Evolutionary conservation across 2,113 vertebrate species (phyloP).

Genomic region (Scomber colias): DNA sequence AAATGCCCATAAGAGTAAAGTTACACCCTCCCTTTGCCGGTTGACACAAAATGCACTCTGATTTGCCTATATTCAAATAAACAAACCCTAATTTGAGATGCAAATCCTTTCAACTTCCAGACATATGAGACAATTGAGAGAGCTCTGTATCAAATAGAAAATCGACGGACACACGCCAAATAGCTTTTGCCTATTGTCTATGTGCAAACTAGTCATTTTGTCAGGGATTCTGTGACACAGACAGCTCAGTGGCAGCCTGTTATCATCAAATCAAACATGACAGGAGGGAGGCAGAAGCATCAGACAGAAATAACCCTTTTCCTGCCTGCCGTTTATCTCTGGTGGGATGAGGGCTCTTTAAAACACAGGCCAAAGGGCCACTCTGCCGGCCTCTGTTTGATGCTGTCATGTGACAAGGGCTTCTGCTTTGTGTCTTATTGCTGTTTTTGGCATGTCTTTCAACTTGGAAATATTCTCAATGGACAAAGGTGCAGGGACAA

Average conservation of each 20-base stretch:
- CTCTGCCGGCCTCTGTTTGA: slow-evolving; percentile 63
- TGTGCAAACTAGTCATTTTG: slow-evolving; percentile 60
- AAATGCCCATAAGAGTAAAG: slow-evolving; percentile 39
- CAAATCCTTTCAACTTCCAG: slow-evolving; percentile 69
- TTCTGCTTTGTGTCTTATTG: slow-evolving; percentile 76
- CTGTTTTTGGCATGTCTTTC: slow-evolving; percentile 72
- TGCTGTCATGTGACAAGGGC: slow-evolving; percentile 65
- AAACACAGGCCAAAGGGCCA: slow-evolving; percentile 70
- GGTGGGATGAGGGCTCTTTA: slow-evolving; percentile 64
- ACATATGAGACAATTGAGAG: slow-evolving; percentile 72
- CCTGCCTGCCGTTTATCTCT: slow-evolving; percentile 72
- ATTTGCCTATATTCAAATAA: slow-evolving; percentile 79
- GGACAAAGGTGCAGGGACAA: slow-evolving; percentile 26
- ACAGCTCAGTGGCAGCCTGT: slow-evolving; percentile 66
- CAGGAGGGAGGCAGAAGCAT: slow-evolving; percentile 71
- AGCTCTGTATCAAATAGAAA: slow-evolving; percentile 64
- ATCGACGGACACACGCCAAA: slow-evolving; percentile 41
- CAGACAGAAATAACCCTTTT: slow-evolving; percentile 75
- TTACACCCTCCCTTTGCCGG: slow-evolving; percentile 34
- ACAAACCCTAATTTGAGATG: slow-evolving; percentile 73
- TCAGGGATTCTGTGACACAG: slow-evolving; percentile 53
- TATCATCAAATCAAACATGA: slow-evolving; percentile 80
- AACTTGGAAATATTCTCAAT: slow-evolving; percentile 56
- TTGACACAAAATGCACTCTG: slow-evolving; percentile 47
- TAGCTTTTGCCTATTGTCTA: slow-evolving; percentile 62